Evolutionary conservation across 2,888 invertebrate genomes (phyloP).

Genomic region (Nomada ferruginata): DNA sequence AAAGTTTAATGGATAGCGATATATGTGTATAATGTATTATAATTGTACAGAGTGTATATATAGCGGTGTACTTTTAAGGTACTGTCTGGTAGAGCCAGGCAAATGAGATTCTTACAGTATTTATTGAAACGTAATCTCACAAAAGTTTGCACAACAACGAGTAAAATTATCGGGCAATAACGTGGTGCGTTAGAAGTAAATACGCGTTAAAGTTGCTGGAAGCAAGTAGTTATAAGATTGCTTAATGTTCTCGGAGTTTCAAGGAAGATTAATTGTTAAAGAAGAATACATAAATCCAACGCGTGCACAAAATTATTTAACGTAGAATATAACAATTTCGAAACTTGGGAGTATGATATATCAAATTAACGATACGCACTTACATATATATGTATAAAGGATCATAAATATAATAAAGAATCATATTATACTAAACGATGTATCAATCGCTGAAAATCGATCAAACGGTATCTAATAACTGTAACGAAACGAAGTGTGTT

Average conservation of each 20-base stretch:
- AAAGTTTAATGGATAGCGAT: background rate
- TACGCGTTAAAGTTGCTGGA: background rate
- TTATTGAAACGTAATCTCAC: constrained; percentile 13
- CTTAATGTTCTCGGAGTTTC: background rate
- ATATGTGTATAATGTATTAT: constrained; percentile 16
- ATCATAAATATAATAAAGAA: background rate
- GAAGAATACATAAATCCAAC: background rate
- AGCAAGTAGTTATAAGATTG: background rate
- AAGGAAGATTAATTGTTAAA: background rate
- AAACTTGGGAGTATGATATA: background rate
- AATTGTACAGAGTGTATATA: constrained; percentile 24
- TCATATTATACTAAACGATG: background rate
- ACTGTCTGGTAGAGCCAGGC: background rate
- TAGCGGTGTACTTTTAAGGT: background rate
- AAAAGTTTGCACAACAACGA: background rate
- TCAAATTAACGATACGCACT: constrained; percentile 9
- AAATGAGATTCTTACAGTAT: background rate
- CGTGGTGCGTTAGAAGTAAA: background rate
- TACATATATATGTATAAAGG: constrained; percentile 3
- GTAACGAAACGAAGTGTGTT: background rate
- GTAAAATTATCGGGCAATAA: background rate
- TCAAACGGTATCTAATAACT: background rate
- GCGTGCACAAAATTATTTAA: background rate
- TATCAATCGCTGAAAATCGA: background rate
- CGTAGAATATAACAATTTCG: background rate